These are phyloP conservation scores for Agrilus cyanescens DNA, from an alignment of 2,888 invertebrate genomes.

Conservation along the genomic window DNA sequence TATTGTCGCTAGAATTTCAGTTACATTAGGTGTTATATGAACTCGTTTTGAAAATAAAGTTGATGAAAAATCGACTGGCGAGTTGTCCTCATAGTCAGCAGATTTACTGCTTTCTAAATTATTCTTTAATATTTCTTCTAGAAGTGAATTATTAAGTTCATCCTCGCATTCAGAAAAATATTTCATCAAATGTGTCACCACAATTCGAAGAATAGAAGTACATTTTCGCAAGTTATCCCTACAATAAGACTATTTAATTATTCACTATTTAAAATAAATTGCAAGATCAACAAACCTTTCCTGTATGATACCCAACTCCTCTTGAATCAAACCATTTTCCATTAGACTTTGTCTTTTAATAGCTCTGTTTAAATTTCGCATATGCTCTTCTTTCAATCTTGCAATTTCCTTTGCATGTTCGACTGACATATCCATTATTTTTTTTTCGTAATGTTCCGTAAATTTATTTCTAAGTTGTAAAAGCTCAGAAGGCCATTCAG, in stretches of 20 bases:
- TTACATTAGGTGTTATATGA: slow-evolving; percentile 61
- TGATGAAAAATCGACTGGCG: slow-evolving; percentile 17
- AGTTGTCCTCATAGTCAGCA: slow-evolving; percentile 19
- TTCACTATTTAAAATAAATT: background rate
- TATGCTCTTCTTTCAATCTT: slow-evolving; percentile 28
- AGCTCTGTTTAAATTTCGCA: slow-evolving; percentile 26
- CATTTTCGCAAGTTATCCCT: slow-evolving; percentile 58
- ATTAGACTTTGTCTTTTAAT: slow-evolving; percentile 26
- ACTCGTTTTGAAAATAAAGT: slow-evolving; percentile 39
- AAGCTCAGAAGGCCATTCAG: slow-evolving; percentile 67
- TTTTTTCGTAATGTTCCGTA: slow-evolving; percentile 50
- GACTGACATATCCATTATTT: slow-evolving; percentile 45
- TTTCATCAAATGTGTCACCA: slow-evolving; percentile 56
- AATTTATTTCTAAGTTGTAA: slow-evolving; percentile 61
- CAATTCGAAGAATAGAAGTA: slow-evolving; percentile 50
- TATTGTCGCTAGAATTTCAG: slow-evolving; percentile 45
- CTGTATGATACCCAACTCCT: slow-evolving; percentile 44
- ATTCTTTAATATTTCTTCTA: slow-evolving; percentile 47
- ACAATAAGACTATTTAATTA: slow-evolving; percentile 7
- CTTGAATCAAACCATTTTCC: slow-evolving; percentile 38
- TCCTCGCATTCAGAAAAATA: slow-evolving; percentile 68
- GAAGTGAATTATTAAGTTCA: slow-evolving; percentile 63
- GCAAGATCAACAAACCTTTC: slow-evolving; percentile 40
- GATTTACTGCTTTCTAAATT: slow-evolving; percentile 24
- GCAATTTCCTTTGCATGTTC: slow-evolving; percentile 51